These are phyloP conservation scores for Trichosurus vulpecula DNA, from an alignment of 2,797 vertebrate species.

Conservation along the genomic window DNA sequence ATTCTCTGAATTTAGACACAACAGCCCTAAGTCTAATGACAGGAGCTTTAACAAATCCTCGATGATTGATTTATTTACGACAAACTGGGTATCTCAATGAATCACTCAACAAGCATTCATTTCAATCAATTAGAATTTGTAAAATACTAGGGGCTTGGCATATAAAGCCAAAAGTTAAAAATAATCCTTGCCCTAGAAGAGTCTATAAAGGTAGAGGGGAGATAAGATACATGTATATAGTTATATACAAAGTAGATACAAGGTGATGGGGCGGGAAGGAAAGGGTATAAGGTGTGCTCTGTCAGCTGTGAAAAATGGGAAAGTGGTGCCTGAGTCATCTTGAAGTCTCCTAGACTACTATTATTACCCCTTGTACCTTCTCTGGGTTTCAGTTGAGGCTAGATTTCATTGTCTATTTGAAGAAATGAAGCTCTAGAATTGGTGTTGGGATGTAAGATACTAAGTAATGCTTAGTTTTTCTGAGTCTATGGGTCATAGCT, in stretches of 20 bases:
- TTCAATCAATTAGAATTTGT: background rate
- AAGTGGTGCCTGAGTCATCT: background rate
- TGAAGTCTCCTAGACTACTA: constrained; percentile 35
- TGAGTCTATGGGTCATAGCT: background rate
- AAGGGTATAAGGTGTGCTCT: background rate
- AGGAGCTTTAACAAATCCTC: background rate
- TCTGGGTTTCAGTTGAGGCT: background rate
- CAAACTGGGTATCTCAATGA: background rate
- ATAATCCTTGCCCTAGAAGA: background rate
- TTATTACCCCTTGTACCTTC: background rate
- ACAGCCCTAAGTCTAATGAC: background rate
- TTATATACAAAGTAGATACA: background rate
- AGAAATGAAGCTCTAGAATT: background rate
- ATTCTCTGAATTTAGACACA: background rate
- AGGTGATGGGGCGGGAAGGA: background rate
- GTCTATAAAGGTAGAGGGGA: background rate
- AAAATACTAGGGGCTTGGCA: background rate
- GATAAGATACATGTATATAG: background rate
- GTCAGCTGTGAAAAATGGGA: background rate
- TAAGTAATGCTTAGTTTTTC: constrained; percentile 9
- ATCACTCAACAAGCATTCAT: background rate
- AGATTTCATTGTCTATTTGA: background rate
- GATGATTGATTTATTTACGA: background rate
- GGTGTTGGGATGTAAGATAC: background rate
- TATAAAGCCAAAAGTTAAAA: background rate